Percentiles rank a stretch among this genome's conserved stretches.
phyloP scores from a whole-genome alignment of 2,888 invertebrate species.

The Scaptomyza reducta region DNA sequence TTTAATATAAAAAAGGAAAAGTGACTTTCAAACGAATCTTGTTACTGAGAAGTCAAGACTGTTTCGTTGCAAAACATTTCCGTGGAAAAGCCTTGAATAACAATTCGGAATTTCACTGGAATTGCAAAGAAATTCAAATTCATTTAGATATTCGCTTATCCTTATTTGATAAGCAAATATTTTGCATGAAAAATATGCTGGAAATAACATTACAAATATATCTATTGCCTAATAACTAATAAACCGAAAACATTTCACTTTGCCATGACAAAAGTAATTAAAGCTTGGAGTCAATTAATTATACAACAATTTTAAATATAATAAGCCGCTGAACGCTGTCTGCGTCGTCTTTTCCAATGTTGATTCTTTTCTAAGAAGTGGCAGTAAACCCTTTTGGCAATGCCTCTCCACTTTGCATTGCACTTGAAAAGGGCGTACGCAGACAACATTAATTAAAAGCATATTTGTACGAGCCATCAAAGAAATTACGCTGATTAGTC shows the following conservation, averaged over 20 bases:
- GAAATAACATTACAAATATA: no score
- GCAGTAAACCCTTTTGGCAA: neutral
- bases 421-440: neutral
- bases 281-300: neutral
- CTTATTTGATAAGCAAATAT: no score
- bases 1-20: no score
- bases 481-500: neutral
- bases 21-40: neutral
- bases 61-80: no score
- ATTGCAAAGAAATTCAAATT: no score
- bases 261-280: neutral
- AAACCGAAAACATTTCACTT: neutral
- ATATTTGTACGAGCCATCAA: constrained; percentile 1
- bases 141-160: no score
- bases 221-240: no score
- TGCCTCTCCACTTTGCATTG: neutral
- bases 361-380: neutral
- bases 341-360: neutral
- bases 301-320: neutral
- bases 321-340: neutral
- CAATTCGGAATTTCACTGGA: no score
- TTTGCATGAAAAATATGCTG: no score
- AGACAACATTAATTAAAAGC: constrained; percentile 3
- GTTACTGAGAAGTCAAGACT: no score
- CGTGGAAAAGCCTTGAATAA: no score